Percentiles rank a stretch among this genome's conserved stretches.
Conservation (phyloP, 2,888 invertebrate species). For the Platynereis dumerilii region DNA sequence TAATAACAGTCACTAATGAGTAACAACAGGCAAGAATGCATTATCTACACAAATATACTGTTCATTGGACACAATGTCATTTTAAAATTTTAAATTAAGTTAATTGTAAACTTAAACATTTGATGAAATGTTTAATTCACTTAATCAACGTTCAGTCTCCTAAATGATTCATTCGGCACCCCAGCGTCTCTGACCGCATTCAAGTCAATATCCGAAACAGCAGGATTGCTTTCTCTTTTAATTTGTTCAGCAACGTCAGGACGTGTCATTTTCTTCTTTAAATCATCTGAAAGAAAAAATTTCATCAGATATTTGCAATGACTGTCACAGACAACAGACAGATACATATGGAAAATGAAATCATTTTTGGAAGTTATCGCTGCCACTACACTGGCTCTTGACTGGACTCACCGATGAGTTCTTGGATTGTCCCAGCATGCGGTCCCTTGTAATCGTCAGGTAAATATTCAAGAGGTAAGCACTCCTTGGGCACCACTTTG, state of each 20-base stretch:
- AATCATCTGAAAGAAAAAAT: not conserved
- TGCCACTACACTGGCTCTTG: too few relatives aligned
- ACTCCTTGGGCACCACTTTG: conserved; percentile 38
- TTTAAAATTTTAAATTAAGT: too few relatives aligned
- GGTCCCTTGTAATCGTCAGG: conserved; percentile 42
- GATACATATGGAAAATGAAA: too few relatives aligned
- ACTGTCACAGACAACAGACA: too few relatives aligned
- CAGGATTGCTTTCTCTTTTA: not conserved
- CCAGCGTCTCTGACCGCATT: not conserved
- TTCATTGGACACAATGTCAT: too few relatives aligned
- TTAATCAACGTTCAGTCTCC: conserved; percentile 6
- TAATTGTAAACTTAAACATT: too few relatives aligned
- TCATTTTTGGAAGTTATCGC: too few relatives aligned
- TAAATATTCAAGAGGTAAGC: conserved; percentile 42
- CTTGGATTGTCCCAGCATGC: conserved; percentile 36
- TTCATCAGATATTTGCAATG: too few relatives aligned
- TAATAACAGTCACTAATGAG: too few relatives aligned
- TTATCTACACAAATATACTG: too few relatives aligned
- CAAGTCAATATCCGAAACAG: not conserved
- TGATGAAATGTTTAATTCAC: too few relatives aligned
- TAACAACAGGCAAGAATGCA: too few relatives aligned
- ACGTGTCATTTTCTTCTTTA: not conserved
- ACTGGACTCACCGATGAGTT: conserved; percentile 40
- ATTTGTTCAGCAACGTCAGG: conserved; percentile 3
- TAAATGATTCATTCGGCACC: not conserved